Conservation (phyloP, 2,797 vertebrate genomes). For the Smutsia temminckii region DNA sequence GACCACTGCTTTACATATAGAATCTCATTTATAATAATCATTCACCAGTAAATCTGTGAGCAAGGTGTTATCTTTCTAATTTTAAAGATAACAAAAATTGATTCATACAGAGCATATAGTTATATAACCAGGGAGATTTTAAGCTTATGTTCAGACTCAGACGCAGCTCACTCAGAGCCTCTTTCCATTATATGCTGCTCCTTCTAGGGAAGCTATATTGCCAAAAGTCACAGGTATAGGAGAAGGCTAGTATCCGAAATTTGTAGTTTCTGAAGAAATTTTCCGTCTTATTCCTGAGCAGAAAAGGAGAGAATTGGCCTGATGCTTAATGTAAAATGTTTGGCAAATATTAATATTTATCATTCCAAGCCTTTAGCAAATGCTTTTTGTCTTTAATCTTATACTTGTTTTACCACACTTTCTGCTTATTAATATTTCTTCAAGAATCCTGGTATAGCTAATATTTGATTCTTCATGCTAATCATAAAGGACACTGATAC, state of each 20-base stretch:
- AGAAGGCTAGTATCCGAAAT: neutral
- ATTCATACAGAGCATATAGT: neutral
- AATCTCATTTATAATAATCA: neutral
- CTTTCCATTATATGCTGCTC: neutral
- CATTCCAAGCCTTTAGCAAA: neutral
- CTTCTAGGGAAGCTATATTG: neutral
- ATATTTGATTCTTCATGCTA: neutral
- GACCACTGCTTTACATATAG: neutral
- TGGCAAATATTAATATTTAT: slow-evolving; percentile 8
- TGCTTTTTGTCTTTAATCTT: neutral
- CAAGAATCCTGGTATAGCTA: neutral
- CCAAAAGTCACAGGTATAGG: neutral
- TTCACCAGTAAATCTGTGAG: neutral
- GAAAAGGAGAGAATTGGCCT: neutral
- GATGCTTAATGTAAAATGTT: neutral
- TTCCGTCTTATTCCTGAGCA: neutral
- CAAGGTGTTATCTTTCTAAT: neutral
- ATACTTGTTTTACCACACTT: neutral
- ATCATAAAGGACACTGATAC: neutral
- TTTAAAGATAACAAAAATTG: neutral
- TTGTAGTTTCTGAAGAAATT: neutral
- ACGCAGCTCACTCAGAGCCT: neutral
- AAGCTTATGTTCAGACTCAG: neutral
- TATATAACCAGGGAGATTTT: neutral
- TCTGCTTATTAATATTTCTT: neutral